Evolutionary conservation across 2,113 vertebrate species (phyloP).

Genomic region (Syngnathus floridae): DNA sequence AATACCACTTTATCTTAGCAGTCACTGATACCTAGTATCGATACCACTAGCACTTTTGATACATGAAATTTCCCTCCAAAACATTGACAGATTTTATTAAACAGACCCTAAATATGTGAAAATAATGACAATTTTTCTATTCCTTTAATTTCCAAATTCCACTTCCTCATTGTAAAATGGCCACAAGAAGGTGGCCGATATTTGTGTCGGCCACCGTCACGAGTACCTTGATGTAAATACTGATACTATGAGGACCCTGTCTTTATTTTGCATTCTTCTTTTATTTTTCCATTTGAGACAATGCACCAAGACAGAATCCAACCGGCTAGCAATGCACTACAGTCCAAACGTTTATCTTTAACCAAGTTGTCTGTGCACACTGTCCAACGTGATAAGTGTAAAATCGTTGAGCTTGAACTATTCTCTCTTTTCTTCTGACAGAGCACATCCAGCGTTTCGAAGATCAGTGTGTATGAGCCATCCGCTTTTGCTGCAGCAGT

Average conservation of each 20-base stretch:
- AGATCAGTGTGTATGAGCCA: slow-evolving; percentile 29
- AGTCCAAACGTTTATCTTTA: slow-evolving; percentile 53
- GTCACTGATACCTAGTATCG: too few relatives aligned
- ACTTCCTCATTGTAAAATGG: too few relatives aligned
- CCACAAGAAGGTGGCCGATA: too few relatives aligned
- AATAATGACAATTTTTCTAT: too few relatives aligned
- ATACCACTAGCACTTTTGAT: too few relatives aligned
- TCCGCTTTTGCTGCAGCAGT: slow-evolving; percentile 57
- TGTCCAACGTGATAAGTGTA: slow-evolving; percentile 40
- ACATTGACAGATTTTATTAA: too few relatives aligned
- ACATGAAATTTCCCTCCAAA: too few relatives aligned
- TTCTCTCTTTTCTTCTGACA: slow-evolving; percentile 28
- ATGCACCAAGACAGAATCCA: background rate
- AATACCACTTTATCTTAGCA: too few relatives aligned
- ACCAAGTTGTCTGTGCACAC: slow-evolving; percentile 46
- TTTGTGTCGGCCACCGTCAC: too few relatives aligned
- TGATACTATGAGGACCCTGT: background rate
- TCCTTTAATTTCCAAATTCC: too few relatives aligned
- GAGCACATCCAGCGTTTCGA: slow-evolving; percentile 21
- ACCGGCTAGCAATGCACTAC: slow-evolving; percentile 58
- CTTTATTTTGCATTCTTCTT: slow-evolving; percentile 47
- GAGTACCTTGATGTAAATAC: too few relatives aligned
- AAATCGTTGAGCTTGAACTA: slow-evolving; percentile 52
- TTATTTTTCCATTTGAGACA: background rate
- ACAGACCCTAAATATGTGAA: too few relatives aligned